These are phyloP conservation scores for Erebia ligea DNA, from an alignment of 2,888 invertebrate species.

Conservation along the genomic window DNA sequence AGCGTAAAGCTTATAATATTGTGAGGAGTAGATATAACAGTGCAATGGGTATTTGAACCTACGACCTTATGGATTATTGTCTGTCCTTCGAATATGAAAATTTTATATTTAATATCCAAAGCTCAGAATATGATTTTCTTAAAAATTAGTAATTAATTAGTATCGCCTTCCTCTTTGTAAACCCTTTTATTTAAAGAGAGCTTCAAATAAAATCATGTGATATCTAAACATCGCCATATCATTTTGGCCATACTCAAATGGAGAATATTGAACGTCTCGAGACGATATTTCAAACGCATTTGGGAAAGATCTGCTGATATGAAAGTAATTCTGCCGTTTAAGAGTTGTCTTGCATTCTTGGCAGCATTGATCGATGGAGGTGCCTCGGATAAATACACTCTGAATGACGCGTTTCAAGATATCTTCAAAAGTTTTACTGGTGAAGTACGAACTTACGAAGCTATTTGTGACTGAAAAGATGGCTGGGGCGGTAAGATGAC, in stretches of 20 bases:
- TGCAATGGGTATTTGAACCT: too few relatives aligned
- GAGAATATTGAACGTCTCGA: constrained; percentile 47
- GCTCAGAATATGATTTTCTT: too few relatives aligned
- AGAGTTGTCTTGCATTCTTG: constrained; percentile 70
- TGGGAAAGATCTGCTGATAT: constrained; percentile 68
- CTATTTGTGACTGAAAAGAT: background rate
- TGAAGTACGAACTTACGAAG: background rate
- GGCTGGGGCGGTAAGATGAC: background rate
- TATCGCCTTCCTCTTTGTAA: background rate
- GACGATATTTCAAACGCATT: constrained; percentile 68
- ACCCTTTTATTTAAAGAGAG: background rate
- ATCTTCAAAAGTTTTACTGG: constrained; percentile 9
- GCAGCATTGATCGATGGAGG: constrained; percentile 73
- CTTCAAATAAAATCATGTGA: constrained; percentile 50
- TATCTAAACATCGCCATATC: constrained; percentile 46
- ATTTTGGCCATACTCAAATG: constrained; percentile 43
- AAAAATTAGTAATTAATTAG: too few relatives aligned
- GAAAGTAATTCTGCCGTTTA: constrained; percentile 70
- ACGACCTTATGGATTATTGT: too few relatives aligned
- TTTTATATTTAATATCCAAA: too few relatives aligned
- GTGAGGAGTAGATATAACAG: too few relatives aligned
- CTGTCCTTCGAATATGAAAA: too few relatives aligned
- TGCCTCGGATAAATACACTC: constrained; percentile 70
- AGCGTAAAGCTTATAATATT: too few relatives aligned
- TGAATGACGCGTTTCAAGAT: constrained; percentile 39